Conservation (phyloP, 2,888 invertebrate genomes). For the Candidula unifasciata region DNA sequence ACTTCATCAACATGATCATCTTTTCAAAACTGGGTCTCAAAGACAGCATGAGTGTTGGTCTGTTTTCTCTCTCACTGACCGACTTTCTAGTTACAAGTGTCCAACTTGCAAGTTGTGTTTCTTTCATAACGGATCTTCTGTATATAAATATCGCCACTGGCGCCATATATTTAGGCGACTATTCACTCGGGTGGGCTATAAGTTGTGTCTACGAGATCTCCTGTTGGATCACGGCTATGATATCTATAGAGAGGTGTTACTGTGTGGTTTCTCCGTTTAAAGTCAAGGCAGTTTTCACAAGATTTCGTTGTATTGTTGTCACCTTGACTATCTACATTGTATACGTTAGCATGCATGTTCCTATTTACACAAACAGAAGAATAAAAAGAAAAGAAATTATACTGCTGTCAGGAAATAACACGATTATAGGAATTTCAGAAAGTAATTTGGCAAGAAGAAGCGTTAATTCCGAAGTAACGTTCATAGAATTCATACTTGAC, state of each 20-base stretch:
- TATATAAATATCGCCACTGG: background rate
- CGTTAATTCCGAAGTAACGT: no score
- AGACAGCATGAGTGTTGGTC: background rate
- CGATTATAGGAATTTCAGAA: no score
- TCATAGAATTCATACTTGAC: no score
- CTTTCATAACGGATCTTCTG: background rate
- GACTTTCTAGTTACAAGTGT: background rate
- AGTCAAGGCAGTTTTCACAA: slow-evolving; percentile 19
- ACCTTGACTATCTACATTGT: background rate
- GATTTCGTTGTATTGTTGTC: background rate
- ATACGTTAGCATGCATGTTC: background rate
- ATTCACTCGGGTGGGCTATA: background rate
- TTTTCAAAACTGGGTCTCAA: slow-evolving; percentile 20
- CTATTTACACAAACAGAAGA: background rate
- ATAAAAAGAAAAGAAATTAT: background rate
- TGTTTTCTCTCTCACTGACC: background rate
- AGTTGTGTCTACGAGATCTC: background rate
- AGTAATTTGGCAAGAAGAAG: no score
- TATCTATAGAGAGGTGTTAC: slow-evolving; percentile 27
- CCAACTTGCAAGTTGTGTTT: background rate
- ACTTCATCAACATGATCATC: slow-evolving; percentile 34
- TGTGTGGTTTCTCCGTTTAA: slow-evolving; percentile 21
- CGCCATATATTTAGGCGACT: background rate
- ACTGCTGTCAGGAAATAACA: no score
- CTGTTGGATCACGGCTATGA: slow-evolving; percentile 17